Evolutionary conservation across 2,888 invertebrate genomes (phyloP).

Genomic region (Protodeltote pygarga): DNA sequence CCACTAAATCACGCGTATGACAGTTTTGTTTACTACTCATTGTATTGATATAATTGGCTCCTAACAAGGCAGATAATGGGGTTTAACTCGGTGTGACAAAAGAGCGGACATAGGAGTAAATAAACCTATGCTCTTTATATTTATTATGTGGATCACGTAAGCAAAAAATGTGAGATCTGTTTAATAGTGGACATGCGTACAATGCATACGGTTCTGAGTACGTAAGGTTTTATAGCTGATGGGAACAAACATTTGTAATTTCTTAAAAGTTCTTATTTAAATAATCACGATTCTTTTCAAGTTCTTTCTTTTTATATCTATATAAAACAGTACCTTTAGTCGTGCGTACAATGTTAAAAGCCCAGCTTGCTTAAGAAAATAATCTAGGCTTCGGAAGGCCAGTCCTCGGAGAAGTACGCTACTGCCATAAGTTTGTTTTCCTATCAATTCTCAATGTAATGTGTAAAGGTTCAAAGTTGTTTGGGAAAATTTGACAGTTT

Average conservation of each 20-base stretch:
- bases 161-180: constrained; percentile 13
- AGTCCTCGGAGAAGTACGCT: no score
- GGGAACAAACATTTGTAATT: not conserved
- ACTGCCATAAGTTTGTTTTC: no score
- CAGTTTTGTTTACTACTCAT: constrained; percentile 53
- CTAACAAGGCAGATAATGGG: constrained; percentile 49
- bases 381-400: no score
- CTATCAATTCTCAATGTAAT: no score
- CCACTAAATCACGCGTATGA: constrained; percentile 46
- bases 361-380: no score
- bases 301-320: no score
- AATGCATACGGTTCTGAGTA: not conserved
- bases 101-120: constrained; percentile 34
- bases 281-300: no score
- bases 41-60: constrained; percentile 57
- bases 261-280: no score
- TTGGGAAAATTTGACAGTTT: no score
- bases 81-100: constrained; percentile 38
- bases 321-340: no score
- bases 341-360: no score
- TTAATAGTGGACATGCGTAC: constrained; percentile 6
- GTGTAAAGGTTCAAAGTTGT: no score
- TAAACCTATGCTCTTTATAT: constrained; percentile 1
- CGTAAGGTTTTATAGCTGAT: constrained; percentile 1
- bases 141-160: constrained; percentile 31